These are phyloP conservation scores for Oryzias dopingdopingensis DNA, from an alignment of 2,797 vertebrate species.

Conservation along the genomic window DNA sequence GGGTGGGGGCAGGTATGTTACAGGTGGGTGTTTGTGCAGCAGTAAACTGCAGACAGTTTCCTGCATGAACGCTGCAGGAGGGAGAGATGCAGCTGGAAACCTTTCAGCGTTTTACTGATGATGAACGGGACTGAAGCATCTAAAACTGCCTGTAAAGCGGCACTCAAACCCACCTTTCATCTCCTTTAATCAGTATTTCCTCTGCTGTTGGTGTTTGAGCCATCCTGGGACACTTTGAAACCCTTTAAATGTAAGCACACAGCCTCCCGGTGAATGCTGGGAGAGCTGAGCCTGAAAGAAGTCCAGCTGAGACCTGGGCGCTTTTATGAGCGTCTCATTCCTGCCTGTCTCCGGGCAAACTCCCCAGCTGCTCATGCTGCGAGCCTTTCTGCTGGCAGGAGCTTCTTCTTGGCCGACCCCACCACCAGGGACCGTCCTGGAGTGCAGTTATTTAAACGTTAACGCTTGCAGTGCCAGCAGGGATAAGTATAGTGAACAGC, in stretches of 20 bases:
- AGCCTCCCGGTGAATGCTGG: slow-evolving; percentile 20
- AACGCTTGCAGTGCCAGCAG: slow-evolving; percentile 30
- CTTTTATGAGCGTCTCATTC: slow-evolving; percentile 72
- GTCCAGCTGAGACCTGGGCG: slow-evolving; percentile 47
- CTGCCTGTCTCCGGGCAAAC: slow-evolving; percentile 58
- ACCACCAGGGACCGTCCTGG: no score
- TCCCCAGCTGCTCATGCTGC: slow-evolving; percentile 25
- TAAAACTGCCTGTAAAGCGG: no score
- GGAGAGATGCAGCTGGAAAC: no score
- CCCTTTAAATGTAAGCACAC: no score
- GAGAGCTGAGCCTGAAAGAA: slow-evolving; percentile 13
- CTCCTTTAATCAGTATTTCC: no score
- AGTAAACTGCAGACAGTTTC: slow-evolving; percentile 17
- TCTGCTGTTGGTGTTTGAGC: neutral
- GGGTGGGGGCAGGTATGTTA: slow-evolving; percentile 32
- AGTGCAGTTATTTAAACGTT: slow-evolving; percentile 37
- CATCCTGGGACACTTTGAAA: no score
- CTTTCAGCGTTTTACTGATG: no score
- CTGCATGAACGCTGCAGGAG: no score
- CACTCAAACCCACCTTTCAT: no score
- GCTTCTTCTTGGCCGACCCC: no score
- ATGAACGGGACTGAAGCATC: no score
- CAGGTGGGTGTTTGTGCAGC: slow-evolving; percentile 50
- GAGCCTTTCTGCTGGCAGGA: no score
- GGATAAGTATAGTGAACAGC: slow-evolving; percentile 58